A percentile compares a stretch with the other conserved stretches of the same genome.
phyloP scores from a whole-genome alignment of 2,113 vertebrate species.

The Chascanopsetta lugubris region DNA sequence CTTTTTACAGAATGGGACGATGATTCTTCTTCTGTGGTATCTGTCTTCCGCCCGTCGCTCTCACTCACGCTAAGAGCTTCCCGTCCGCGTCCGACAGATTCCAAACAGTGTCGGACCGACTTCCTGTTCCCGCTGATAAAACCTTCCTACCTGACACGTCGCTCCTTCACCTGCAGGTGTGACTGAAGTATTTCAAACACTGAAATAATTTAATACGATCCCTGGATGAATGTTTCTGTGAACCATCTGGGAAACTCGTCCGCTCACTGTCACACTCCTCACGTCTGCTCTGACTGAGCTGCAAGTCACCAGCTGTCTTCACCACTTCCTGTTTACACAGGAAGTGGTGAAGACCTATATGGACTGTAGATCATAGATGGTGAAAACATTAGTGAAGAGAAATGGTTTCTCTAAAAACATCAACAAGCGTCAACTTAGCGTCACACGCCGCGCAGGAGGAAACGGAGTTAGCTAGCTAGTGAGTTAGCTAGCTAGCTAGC shows the following conservation, averaged over 20 bases:
- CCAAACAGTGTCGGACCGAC: conserved; percentile 16
- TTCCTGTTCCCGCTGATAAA: background rate
- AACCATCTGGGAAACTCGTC: background rate
- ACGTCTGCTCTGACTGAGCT: background rate
- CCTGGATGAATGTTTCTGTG: background rate
- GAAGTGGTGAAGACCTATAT: too few relatives aligned
- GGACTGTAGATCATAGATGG: too few relatives aligned
- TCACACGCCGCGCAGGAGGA: too few relatives aligned
- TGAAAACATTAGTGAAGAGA: too few relatives aligned
- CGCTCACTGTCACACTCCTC: conserved; percentile 18
- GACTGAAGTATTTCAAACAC: background rate
- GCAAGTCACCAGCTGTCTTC: too few relatives aligned
- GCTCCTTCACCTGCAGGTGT: background rate
- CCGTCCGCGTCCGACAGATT: conserved; percentile 31
- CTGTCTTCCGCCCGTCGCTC: conserved; percentile 43
- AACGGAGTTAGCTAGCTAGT: too few relatives aligned
- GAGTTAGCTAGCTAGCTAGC: too few relatives aligned
- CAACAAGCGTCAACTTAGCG: too few relatives aligned
- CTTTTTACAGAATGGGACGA: too few relatives aligned
- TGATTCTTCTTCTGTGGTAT: too few relatives aligned
- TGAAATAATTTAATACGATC: background rate
- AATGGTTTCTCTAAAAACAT: too few relatives aligned
- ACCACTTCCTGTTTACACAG: conserved; percentile 25
- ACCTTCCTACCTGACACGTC: background rate
- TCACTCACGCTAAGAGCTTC: conserved; percentile 36